Percentiles rank a stretch among this genome's conserved stretches.
These are phyloP conservation scores for Drosophila pseudoananassae DNA, from an alignment of 1,140 invertebrate genomes.

Conservation along the genomic window DNA sequence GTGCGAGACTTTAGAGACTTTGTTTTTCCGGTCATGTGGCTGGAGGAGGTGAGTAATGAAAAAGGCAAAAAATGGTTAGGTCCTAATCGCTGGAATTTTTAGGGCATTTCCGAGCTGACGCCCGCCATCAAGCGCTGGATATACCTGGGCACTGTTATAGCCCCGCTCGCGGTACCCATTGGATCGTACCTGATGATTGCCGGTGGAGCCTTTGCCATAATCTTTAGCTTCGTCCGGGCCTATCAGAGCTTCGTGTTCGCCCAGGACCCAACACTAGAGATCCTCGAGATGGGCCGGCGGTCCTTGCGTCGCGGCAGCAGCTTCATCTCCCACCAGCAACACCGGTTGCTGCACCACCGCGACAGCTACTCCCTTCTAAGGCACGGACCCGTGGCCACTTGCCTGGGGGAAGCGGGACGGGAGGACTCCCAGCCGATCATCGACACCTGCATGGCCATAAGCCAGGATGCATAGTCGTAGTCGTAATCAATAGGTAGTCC, in stretches of 20 bases:
- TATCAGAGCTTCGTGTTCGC: conserved; percentile 91
- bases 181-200: conserved; percentile 90
- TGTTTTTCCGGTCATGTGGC: conserved; percentile 94
- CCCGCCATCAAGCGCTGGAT: conserved; percentile 90
- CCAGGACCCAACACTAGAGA: conserved; percentile 87
- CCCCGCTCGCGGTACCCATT: conserved; percentile 88
- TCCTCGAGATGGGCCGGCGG: conserved; percentile 90
- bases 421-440: conserved; percentile 75
- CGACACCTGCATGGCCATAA: conserved; percentile 34
- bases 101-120: conserved; percentile 92
- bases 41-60: conserved; percentile 89
- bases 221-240: conserved; percentile 88
- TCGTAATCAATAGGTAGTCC: conserved; percentile 18
- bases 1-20: conserved; percentile 92
- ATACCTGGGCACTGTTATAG: conserved; percentile 90
- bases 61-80: background rate
- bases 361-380: conserved; percentile 87
- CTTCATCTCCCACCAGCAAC: conserved; percentile 89
- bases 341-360: conserved; percentile 85
- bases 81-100: conserved; percentile 11
- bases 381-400: conserved; percentile 63
- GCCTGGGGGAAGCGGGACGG: conserved; percentile 52
- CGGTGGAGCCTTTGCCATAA: conserved; percentile 87
- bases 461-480: conserved; percentile 52
- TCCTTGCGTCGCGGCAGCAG: conserved; percentile 89